Percentiles rank a stretch among this genome's conserved stretches.
Conservation (phyloP, 2,888 invertebrate species). For the Leptopilina myrica region DNA sequence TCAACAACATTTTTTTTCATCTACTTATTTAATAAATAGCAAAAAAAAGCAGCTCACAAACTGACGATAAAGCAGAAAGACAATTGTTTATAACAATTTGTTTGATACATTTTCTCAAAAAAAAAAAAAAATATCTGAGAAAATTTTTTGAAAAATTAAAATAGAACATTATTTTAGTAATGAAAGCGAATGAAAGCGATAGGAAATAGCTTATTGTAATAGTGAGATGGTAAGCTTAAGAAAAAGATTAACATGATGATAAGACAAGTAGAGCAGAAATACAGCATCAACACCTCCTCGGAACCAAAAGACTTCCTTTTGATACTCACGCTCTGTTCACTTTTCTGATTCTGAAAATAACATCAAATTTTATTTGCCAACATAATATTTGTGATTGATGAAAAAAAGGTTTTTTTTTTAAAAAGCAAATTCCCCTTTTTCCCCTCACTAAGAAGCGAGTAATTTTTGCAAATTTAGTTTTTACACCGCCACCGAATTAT, state of each 20-base stretch:
- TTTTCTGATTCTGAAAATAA: slow-evolving; percentile 77
- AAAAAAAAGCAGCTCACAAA: neutral
- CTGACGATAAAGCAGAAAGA: neutral
- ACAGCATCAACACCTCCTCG: slow-evolving; percentile 65
- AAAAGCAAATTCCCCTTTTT: too few species aligned
- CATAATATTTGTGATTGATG: neutral
- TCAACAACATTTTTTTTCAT: neutral
- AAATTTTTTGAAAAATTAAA: neutral
- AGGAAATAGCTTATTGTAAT: slow-evolving; percentile 50
- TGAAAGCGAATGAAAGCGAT: slow-evolving; percentile 47
- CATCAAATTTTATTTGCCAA: slow-evolving; percentile 59
- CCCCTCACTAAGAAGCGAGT: too few species aligned
- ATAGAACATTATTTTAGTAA: slow-evolving; percentile 12
- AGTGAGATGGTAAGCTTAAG: slow-evolving; percentile 58
- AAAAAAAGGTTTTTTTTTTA: neutral
- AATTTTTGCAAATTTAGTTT: neutral
- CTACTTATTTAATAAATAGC: slow-evolving; percentile 10
- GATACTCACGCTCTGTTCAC: slow-evolving; percentile 79
- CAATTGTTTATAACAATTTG: neutral
- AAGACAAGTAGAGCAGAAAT: slow-evolving; percentile 69
- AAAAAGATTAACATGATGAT: slow-evolving; percentile 63
- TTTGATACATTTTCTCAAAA: neutral
- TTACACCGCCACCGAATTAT: neutral
- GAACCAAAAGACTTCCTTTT: slow-evolving; percentile 68
- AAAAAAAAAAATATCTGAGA: neutral